Evolutionary conservation across 1,140 invertebrate genomes (phyloP).

Genomic region (Eurytemora carolleeae): DNA sequence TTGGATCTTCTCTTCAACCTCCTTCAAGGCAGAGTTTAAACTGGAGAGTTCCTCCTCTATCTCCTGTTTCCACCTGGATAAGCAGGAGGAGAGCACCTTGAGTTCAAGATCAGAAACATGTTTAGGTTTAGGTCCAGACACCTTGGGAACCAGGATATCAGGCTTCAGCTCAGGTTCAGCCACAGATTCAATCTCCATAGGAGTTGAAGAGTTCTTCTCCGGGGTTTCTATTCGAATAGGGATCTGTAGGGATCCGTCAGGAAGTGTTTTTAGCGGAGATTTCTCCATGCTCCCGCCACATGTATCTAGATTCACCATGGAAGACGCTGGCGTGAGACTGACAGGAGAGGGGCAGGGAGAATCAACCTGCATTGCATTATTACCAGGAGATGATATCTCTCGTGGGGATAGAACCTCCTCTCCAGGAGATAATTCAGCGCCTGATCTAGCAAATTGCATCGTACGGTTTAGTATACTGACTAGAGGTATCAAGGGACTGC

Average conservation of each 20-base stretch:
- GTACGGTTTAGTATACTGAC: constrained; percentile 18
- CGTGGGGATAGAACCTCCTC: no score
- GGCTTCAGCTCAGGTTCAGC: no score
- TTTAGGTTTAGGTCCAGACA: background rate
- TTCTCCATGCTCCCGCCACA: no score
- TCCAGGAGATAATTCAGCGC: no score
- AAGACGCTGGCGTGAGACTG: constrained; percentile 2
- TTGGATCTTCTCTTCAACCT: constrained; percentile 24
- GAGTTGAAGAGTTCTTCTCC: no score
- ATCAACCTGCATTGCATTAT: constrained; percentile 16
- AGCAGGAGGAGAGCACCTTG: background rate
- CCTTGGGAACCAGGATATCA: no score
- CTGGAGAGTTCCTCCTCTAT: constrained; percentile 26
- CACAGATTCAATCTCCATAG: no score
- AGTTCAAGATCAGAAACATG: background rate
- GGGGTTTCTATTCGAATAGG: background rate
- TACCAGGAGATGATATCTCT: no score
- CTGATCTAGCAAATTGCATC: constrained; percentile 19
- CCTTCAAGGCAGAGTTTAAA: constrained; percentile 26
- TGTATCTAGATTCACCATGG: background rate
- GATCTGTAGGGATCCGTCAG: background rate
- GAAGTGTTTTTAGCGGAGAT: background rate
- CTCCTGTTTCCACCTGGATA: constrained; percentile 26
- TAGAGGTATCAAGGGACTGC: constrained; percentile 17
- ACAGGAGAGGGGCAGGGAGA: constrained; percentile 2